A percentile compares a stretch with the other conserved stretches of the same genome.
phyloP scores from a whole-genome alignment of 2,888 invertebrate genomes.

The Parelbella ahira region DNA sequence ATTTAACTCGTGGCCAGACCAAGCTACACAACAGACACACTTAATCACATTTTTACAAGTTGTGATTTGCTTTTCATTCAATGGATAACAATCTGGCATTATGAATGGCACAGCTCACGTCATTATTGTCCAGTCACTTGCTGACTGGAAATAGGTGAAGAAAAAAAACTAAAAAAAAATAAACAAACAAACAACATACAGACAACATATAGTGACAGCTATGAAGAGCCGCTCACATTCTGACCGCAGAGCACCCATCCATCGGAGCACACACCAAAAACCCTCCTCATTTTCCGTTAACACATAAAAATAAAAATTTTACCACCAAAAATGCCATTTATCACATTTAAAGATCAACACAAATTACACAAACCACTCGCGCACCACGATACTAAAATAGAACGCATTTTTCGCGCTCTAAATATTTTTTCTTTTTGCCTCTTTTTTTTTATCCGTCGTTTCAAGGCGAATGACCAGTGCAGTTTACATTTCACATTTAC shows the following conservation, averaged over 20 bases:
- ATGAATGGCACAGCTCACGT: no score
- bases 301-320: conserved; percentile 42
- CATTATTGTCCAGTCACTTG: no score
- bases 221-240: conserved; percentile 70
- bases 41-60: no score
- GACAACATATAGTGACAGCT: conserved; percentile 72
- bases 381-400: conserved; percentile 20
- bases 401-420: conserved; percentile 21
- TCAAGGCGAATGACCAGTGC: conserved; percentile 12
- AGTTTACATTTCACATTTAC: conserved; percentile 6
- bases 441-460: conserved; percentile 3
- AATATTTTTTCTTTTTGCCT: conserved; percentile 7
- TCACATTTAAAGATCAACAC: conserved; percentile 31
- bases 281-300: conserved; percentile 66
- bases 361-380: conserved; percentile 17
- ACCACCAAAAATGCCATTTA: conserved; percentile 49
- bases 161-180: conserved; percentile 35
- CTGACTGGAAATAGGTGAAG: no score
- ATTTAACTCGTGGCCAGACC: no score
- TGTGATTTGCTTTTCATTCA: no score
- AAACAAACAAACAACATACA: conserved; percentile 65
- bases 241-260: conserved; percentile 76
- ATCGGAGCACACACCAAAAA: conserved; percentile 78
- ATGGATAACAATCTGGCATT: no score
- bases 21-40: no score